Evolutionary conservation across 2,888 invertebrate genomes (phyloP), one percentile per base, ranked within the genome.

Genomic region (Drosophila emarginata): DNA sequence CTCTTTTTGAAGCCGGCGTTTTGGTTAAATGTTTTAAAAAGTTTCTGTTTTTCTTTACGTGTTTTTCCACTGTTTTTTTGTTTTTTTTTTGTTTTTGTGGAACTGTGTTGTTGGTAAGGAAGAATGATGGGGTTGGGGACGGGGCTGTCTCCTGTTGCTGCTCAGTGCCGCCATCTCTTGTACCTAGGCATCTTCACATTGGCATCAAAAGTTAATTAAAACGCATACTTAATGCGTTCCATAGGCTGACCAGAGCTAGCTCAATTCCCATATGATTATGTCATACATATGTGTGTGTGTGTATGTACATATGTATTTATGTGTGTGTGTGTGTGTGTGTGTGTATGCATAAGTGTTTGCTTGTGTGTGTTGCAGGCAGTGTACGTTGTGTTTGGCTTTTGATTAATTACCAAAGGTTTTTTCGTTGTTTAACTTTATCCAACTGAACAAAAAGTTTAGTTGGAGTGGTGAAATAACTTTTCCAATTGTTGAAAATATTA

Each of bases 131-230:
- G 18, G 18, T 18, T 11, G 21, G 2, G 3, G 45, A 9, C 11
- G 18, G 1, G 21, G 45, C 12, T 18, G 11, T 45, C 45, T 72
- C 73, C 67, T 67, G 72, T 64, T 74, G 69, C 69, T 76, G 69
- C 69, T 76, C 73, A 64, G 73, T 76, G 67, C 67, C 70, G 79
- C 79, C 77, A 78, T 76, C 82, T 78, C 77, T 63, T 50, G 57
- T 64, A 56, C 72, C 18, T 45, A 45, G 45, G 18, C 45, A 45
- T 45, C 45, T 45, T 21, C 18, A 45, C 45, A 45, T 21, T 11
- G 65, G 72, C 74, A 82, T 82, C 83, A 77, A 79, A 79, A 79
- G 79, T 82, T 79, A 79, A 79, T 82, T 79, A 79, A 79, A 79
- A 82, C 79, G 79, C 79, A 79, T 79, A 79, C 79, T 82, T 82